Percentiles rank a stretch among this genome's conserved stretches.
Conservation (phyloP, 2,888 invertebrate genomes). For the Agrotis clavis region DNA sequence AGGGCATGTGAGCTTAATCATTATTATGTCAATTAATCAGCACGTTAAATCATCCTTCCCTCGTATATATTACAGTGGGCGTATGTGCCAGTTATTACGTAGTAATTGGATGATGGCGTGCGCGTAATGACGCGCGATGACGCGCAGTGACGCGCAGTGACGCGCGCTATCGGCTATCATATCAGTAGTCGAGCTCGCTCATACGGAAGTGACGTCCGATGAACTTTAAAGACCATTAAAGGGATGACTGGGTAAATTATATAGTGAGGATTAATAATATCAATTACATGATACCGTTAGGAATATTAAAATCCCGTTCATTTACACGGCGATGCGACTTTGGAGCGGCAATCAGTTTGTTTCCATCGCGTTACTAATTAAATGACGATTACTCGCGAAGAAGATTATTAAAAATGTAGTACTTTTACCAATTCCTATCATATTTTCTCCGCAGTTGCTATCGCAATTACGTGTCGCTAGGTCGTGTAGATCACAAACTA, state of each 20-base stretch:
- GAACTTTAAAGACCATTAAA: conserved; percentile 12
- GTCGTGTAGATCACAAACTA: too few relatives aligned
- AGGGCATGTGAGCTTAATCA: not conserved
- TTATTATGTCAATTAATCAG: conserved; percentile 8
- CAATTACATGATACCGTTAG: not conserved
- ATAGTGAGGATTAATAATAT: not conserved
- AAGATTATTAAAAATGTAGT: too few relatives aligned
- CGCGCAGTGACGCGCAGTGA: conserved; percentile 24
- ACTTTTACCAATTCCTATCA: too few relatives aligned
- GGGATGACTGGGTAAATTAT: conserved; percentile 9
- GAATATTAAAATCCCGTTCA: not conserved
- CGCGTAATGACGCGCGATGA: conserved; percentile 28
- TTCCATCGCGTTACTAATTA: not conserved
- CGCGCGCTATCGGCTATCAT: conserved; percentile 9
- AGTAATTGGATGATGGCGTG: conserved; percentile 34
- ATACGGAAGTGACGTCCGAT: conserved; percentile 17
- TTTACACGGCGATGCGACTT: too few relatives aligned
- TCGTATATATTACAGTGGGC: not conserved
- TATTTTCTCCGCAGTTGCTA: too few relatives aligned
- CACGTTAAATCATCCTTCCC: not conserved
- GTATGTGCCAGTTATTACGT: not conserved
- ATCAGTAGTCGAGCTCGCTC: conserved; percentile 14
- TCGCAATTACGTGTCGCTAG: too few relatives aligned
- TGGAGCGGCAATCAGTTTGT: not conserved
- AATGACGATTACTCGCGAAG: too few relatives aligned